Base-by-base conservation (phyloP, 2,113 vertebrate genomes). In the Callocephalon fimbriatum region DNA sequence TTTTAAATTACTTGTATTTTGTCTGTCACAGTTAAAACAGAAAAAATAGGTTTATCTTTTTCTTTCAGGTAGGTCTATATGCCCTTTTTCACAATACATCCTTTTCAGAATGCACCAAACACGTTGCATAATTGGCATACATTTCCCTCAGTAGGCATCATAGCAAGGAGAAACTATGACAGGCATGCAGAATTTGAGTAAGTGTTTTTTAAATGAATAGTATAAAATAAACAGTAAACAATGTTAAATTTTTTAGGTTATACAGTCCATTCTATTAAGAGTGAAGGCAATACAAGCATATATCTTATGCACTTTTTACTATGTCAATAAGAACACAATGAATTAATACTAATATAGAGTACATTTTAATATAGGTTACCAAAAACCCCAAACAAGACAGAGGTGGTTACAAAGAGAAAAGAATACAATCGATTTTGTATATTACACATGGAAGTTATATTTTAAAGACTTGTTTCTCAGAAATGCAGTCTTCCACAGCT, bases 1-100 rank as follows among this genome's bases (percentile, higher is more conserved):
- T 97, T 88, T 88, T 45, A 90, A 80, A 86, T 76, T 75, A 51
- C 32, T 77, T 91, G 66, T 16, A 53, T 95, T 88, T 90, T 65
- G 27, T 75, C 37, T 86, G 35, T 35, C 23, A 71, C n/a, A 14
- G 51, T 81, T 86, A 86, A 81, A 94, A 86, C 1, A 25, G 66
- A 86, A 83, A 86, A 90, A 31, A 15, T 21, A 65, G 10, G 16
- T 85, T 93, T 96, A 88, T 71, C 86, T 95, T 91, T 67, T 74
- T 66, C 75, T 78, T 88, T 96, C 95, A 93, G 83, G 31, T 68
- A 84, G 32, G 65, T 73, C 26, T 82, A 15, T 68, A 51, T 66
- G 37, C 35, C 48, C 29, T 85, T 87, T 95, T 81, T 42, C 1
- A 5, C 29, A 74, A 74, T 45, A 35, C 47, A 68, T 66, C n/a